Conservation (phyloP, 2,113 vertebrate genomes). For the Protomyctophum bolini region DNA sequence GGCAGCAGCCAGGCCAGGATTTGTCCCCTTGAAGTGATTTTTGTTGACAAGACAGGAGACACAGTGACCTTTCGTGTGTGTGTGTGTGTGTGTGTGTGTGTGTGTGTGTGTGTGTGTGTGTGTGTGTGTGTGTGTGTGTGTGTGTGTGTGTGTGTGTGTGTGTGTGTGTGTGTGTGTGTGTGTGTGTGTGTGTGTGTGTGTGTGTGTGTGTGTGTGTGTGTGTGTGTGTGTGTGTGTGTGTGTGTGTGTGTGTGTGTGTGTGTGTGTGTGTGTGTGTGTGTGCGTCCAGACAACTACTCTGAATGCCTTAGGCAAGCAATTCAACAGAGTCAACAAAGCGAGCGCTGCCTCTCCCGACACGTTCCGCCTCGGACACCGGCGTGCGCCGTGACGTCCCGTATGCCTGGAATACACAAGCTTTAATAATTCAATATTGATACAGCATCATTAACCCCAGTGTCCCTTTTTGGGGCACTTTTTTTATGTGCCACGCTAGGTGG, state of each 20-base stretch:
- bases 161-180: background rate
- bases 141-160: slow-evolving; percentile 1
- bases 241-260: background rate
- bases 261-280: background rate
- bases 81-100: slow-evolving; percentile 2
- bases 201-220: background rate
- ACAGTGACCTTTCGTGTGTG: slow-evolving; percentile 75
- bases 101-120: slow-evolving; percentile 1
- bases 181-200: slow-evolving; percentile 1
- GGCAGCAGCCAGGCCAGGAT: slow-evolving; percentile 50
- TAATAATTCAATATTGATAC: no score
- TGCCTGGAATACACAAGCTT: no score
- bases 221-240: background rate
- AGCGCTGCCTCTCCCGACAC: no score
- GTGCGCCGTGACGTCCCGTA: no score
- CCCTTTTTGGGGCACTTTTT: no score
- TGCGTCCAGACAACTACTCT: background rate
- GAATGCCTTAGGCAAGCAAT: no score
- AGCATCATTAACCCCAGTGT: no score
- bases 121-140: background rate
- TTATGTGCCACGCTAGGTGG: no score
- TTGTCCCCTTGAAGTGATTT: slow-evolving; percentile 77
- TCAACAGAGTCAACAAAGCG: no score
- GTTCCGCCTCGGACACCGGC: no score
- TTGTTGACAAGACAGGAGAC: slow-evolving; percentile 78